Evolutionary conservation across 37 sponge, comb jelly and placozoan species (phyloP), one percentile per base, ranked within the genome.

Genomic region (Halisarca cf. caerulea): DNA sequence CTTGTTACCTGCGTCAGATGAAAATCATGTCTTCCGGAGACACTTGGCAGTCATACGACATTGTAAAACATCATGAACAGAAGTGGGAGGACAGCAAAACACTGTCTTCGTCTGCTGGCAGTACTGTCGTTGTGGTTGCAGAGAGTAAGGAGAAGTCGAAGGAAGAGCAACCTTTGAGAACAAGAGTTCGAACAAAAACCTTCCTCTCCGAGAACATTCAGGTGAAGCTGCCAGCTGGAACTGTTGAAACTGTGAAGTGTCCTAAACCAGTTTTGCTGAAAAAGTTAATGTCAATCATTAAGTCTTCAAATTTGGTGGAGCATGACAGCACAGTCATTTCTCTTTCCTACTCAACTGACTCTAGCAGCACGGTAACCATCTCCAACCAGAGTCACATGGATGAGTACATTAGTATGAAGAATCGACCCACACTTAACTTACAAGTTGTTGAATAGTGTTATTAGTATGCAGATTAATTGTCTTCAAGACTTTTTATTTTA

Each of bases 1-100:
- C 91, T 43, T 80, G 75, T 77, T 82, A 80, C 54, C 78, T 77
- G 24, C 59, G 88, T 20, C 94, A 93, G 86, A 82, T 93, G 39
- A 59, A 39, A 36, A 60, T 60, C 37, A 62, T 81, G 0, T 60
- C 62, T 59, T 18, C 55, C 7, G 82, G 82, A 74, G 77, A 74
- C 41, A 37, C 77, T 1, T 74, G 77, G 77, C 30, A 4, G 5
- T 74, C 77, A 18, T 37, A 74, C 36, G 77, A 74, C 38, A 38
- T 44, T 21, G 42, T 74, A 1, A 74, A 41, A 20, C 18, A 39
- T 2, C 36, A 74, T 40, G 15, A 43, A 23, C 18, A 1, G 24
- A 21, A 41, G 15, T 74, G 77, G 77, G 77, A 74, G 25, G 45
- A 44, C n/a, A 74, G 77, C 7, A 7, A 28, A n/a, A n/a, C 4